Conservation (phyloP, 2,113 vertebrate genomes). For the Thymallus thymallus region DNA sequence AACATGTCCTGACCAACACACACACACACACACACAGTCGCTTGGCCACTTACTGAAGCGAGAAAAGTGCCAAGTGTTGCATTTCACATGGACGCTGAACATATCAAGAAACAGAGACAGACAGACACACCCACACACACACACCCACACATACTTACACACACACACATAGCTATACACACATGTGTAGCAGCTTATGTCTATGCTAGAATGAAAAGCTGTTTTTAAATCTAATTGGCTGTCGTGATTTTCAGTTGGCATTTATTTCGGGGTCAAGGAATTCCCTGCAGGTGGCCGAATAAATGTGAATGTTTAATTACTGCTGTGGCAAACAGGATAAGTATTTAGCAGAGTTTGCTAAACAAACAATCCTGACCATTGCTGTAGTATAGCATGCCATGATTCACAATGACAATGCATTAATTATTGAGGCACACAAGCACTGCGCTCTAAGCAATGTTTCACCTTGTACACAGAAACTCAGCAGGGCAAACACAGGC, state of each 20-base stretch:
- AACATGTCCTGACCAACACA: background rate
- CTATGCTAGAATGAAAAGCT: background rate
- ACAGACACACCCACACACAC: background rate
- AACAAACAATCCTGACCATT: slow-evolving; percentile 54
- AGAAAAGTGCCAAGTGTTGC: no score
- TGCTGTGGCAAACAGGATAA: slow-evolving; percentile 53
- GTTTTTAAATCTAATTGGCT: background rate
- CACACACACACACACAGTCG: no score
- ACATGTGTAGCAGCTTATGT: background rate
- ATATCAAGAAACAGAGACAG: no score
- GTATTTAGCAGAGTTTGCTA: slow-evolving; percentile 45
- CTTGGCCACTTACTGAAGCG: no score
- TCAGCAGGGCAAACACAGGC: background rate
- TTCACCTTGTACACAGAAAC: slow-evolving; percentile 29
- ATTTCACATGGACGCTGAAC: no score
- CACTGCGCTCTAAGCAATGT: slow-evolving; percentile 39
- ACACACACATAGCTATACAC: background rate
- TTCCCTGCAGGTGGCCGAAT: slow-evolving; percentile 46
- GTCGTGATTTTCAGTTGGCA: background rate
- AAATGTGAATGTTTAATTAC: slow-evolving; percentile 58
- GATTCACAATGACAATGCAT: slow-evolving; percentile 57
- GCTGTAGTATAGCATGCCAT: slow-evolving; percentile 36
- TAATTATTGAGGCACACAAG: slow-evolving; percentile 61
- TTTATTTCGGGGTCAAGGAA: background rate
- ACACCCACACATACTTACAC: background rate